Evolutionary conservation across 2,888 invertebrate genomes (phyloP).

Genomic region (Acrobasis suavella): DNA sequence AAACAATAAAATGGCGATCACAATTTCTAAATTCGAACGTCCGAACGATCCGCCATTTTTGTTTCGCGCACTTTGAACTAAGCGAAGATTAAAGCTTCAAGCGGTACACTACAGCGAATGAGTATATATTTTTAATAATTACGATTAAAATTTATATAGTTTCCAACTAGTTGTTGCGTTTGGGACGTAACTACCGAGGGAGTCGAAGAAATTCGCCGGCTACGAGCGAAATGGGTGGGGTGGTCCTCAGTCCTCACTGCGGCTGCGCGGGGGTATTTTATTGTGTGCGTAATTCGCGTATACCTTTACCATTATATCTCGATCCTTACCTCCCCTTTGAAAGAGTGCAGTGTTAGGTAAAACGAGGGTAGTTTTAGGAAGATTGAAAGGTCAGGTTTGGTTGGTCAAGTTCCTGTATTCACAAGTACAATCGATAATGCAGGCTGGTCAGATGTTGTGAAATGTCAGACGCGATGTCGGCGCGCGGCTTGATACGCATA

Average conservation of each 20-base stretch:
- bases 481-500: slow-evolving; percentile 51
- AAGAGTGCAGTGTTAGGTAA: slow-evolving; percentile 22
- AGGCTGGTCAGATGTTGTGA: slow-evolving; percentile 65
- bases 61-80: slow-evolving; percentile 43
- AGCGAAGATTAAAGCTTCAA: slow-evolving; percentile 58
- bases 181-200: slow-evolving; percentile 68
- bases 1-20: slow-evolving; percentile 30
- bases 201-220: slow-evolving; percentile 77
- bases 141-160: slow-evolving; percentile 36
- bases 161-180: slow-evolving; percentile 72
- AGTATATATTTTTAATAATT: slow-evolving; percentile 32
- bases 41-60: slow-evolving; percentile 69
- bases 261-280: slow-evolving; percentile 63
- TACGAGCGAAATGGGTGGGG: slow-evolving; percentile 73
- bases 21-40: slow-evolving; percentile 45
- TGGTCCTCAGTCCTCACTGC: slow-evolving; percentile 52
- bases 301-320: slow-evolving; percentile 47
- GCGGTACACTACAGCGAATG: slow-evolving; percentile 48
- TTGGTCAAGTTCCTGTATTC: slow-evolving; percentile 57
- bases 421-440: slow-evolving; percentile 78
- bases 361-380: slow-evolving; percentile 46
- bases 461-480: slow-evolving; percentile 75
- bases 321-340: slow-evolving; percentile 51
- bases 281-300: slow-evolving; percentile 72
- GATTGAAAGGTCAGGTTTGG: slow-evolving; percentile 46